Evolutionary conservation across 2,888 invertebrate species (phyloP), one percentile per base, ranked within the genome.

Genomic region (Tiliacea citrago): DNA sequence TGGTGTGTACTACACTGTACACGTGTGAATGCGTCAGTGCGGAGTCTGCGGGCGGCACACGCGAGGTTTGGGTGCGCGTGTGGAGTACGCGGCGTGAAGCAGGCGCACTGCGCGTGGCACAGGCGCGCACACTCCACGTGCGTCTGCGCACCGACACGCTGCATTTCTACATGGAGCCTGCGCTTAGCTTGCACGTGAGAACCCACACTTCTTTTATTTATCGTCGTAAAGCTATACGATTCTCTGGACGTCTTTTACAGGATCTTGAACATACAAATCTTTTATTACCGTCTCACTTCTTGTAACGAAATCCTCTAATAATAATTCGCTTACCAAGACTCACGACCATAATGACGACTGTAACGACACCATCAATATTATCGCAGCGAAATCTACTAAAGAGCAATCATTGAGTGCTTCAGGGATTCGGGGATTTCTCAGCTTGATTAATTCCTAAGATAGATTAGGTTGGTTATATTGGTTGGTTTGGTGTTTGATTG

Each of bases 121-220:
- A 96, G 7, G 93, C 95, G 0, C 91, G 94, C 21, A 49, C 78
- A 18, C 53, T 42, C 9, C 93, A 93, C 0, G 90, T 89, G 67
- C 90, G 93, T 21, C 83, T 91, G 2, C 91, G 91, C 47, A 89
- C 91, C 0, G 93, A 92, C 82, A 89, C 90, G 1, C 97, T 98
- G 87, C 97, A 97, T 73, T 97, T 98, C 82, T 97, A 97, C 77
- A 98, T 97, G 94, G 98, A 98, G 86, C 98, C 98, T 1, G 97
- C 98, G 0, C 94, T 98, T 0, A 97, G 97, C 86, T 94, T 98
- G 81, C 97, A 98, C 96, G 98, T 98, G 90, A 96, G 94, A 91
- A n/a, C 3, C n/a, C 7, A 21, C 29, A 18, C 13, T 21, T 21
- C 0, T 8, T n/a, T 18, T 4, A 18, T 18, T n/a, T 63, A 3